Evolutionary conservation across 2,888 invertebrate genomes (phyloP).

Genomic region (Atherix ibis): DNA sequence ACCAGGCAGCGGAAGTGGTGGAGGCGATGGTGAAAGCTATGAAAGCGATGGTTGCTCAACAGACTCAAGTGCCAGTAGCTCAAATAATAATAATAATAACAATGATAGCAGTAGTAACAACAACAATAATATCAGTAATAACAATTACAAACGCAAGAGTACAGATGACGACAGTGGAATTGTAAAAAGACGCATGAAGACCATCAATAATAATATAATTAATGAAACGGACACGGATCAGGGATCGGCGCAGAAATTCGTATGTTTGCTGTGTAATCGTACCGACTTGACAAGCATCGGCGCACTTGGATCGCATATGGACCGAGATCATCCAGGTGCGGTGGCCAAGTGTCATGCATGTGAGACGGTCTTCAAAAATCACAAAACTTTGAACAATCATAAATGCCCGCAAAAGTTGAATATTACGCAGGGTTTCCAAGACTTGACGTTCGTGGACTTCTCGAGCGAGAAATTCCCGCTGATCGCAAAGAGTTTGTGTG

Average conservation of each 20-base stretch:
- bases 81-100: slow-evolving; percentile 26
- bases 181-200: slow-evolving; percentile 24
- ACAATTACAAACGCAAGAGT: slow-evolving; percentile 21
- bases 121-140: slow-evolving; percentile 14
- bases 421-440: slow-evolving; percentile 42
- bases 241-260: slow-evolving; percentile 19
- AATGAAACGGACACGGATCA: slow-evolving; percentile 11
- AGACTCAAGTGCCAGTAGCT: slow-evolving; percentile 32
- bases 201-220: slow-evolving; percentile 23
- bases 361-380: slow-evolving; percentile 55
- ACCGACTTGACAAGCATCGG: slow-evolving; percentile 42
- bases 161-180: slow-evolving; percentile 18
- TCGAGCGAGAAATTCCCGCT: slow-evolving; percentile 64
- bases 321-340: slow-evolving; percentile 47
- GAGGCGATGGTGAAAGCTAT: slow-evolving; percentile 34
- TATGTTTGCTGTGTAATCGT: slow-evolving; percentile 48
- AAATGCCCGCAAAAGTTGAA: slow-evolving; percentile 42
- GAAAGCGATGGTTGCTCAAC: slow-evolving; percentile 41
- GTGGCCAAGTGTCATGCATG: slow-evolving; percentile 57
- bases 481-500: slow-evolving; percentile 58
- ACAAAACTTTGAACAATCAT: slow-evolving; percentile 55
- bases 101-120: slow-evolving; percentile 29
- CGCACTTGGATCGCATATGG: slow-evolving; percentile 47
- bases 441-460: slow-evolving; percentile 64
- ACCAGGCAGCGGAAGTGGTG: slow-evolving; percentile 11